A percentile compares a stretch with the other conserved stretches of the same genome.
These are phyloP conservation scores for Falco peregrinus DNA, from an alignment of 2,797 vertebrate genomes.

Conservation along the genomic window DNA sequence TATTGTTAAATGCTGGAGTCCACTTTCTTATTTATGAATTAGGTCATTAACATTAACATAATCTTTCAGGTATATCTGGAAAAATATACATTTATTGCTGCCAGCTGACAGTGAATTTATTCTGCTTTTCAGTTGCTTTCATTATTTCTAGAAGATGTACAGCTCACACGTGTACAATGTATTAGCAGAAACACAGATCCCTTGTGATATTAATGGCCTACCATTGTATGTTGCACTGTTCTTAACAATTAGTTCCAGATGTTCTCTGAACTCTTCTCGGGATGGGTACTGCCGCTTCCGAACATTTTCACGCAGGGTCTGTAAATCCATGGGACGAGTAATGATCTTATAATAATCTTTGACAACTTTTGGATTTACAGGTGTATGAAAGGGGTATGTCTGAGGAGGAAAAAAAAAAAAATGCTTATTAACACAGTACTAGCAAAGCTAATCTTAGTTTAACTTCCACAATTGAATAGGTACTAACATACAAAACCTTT, in stretches of 20 bases:
- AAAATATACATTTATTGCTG: background rate
- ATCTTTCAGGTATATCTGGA: background rate
- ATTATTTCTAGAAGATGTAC: background rate
- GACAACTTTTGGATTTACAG: conserved; percentile 95
- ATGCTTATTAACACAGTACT: background rate
- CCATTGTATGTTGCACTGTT: conserved; percentile 97
- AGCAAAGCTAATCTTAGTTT: background rate
- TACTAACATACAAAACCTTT: background rate
- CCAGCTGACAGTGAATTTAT: background rate
- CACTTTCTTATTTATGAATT: background rate
- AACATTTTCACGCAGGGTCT: conserved; percentile 95
- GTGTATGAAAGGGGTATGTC: conserved; percentile 98
- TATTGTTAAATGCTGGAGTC: background rate
- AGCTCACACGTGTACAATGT: background rate
- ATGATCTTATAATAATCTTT: conserved; percentile 99
- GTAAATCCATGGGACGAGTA: conserved; percentile 95
- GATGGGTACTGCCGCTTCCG: conserved; percentile 95
- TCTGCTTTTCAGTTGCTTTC: background rate
- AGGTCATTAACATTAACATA: background rate
- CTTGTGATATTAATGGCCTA: conserved; percentile 34
- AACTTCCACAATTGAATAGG: background rate
- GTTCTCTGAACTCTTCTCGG: conserved; percentile 94
- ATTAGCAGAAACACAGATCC: background rate
- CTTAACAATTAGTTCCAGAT: conserved; percentile 93
- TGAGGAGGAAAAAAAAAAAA: conserved; percentile 44